Base-by-base conservation (phyloP, 2,113 vertebrate genomes). In the Varanus salvator region DNA sequence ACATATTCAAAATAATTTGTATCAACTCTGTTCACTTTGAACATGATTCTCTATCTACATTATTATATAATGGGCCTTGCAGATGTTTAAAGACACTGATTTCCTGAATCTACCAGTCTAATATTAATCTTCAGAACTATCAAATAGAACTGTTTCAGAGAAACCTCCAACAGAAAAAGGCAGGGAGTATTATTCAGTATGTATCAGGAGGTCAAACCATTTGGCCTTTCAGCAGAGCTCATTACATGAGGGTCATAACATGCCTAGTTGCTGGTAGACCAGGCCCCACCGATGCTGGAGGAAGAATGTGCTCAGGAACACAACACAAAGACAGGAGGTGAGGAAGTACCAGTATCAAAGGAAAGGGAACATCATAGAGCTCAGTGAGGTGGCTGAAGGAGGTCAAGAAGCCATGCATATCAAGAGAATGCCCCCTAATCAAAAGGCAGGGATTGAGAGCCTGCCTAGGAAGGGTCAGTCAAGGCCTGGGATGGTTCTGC, bases 1-100 rank as follows among this genome's bases (percentile, higher is more conserved):
- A 92, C 84, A 68, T 95, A 93, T 80, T 82, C 57, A 85, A 95
- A 95, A 94, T 92, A 95, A 57, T 91, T 93, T 89, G 90, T 89
- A 4, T 89, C 92, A 95, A 95, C 93, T 44, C 38, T 44, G 38
- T 44, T 44, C 93, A 80, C 85, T 86, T 90, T 92, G 92, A 91
- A 95, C 92, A 87, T 72, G 87, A 91, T 83, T 92, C 83, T 81
- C 88, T 96, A 93, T 88, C 91, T 91, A 89, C 93, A 90, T 69
- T 75, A 94, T 90, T 92, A 81, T 88, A 68, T 64, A 0, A 0
- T 11, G 90, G 86, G 86, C 34, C 21, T 83, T 85, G 54, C 38
- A 44, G 15, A 31, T 54, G 27, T 27, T 29, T 21, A 8, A 1
- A 9, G 60, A 11, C 19, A 29, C 64, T 57, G 80, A 81, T 75